phyloP scores from a whole-genome alignment of 2,113 vertebrate species.

The Kryptolebias marmoratus region DNA sequence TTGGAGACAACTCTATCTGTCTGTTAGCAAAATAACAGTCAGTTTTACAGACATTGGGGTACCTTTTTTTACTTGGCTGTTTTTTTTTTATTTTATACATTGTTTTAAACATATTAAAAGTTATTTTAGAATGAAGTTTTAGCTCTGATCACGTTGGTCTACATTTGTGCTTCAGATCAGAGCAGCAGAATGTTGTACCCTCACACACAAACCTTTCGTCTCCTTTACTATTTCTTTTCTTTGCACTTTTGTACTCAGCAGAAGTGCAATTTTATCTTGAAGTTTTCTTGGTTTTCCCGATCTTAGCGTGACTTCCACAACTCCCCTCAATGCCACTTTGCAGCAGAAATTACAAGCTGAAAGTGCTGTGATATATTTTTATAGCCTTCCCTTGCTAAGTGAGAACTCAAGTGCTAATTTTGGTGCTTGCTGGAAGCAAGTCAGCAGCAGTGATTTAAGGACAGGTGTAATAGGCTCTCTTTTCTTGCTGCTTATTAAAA shows the following conservation, averaged over 20 bases:
- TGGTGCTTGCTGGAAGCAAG: slow-evolving; percentile 5
- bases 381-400: slow-evolving; percentile 13
- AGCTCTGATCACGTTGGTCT: background rate
- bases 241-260: background rate
- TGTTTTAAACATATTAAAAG: background rate
- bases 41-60: too few relatives aligned
- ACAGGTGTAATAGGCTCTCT: slow-evolving; percentile 19
- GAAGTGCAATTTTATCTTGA: slow-evolving; percentile 4
- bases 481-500: slow-evolving; percentile 10
- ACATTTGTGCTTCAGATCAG: background rate
- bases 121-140: background rate
- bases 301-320: background rate
- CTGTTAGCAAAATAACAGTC: too few relatives aligned
- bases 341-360: slow-evolving; percentile 23
- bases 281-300: background rate
- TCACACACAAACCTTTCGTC: background rate
- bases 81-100: background rate
- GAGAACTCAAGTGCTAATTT: slow-evolving; percentile 21
- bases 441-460: slow-evolving; percentile 19
- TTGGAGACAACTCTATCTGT: too few relatives aligned
- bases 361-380: slow-evolving; percentile 22
- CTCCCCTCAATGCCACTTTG: slow-evolving; percentile 6
- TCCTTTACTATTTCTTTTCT: background rate
- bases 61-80: background rate
- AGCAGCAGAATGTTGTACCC: background rate